Percentiles rank a stretch among this genome's conserved stretches.
Evolutionary conservation across 2,888 invertebrate genomes (phyloP).

Genomic region (Hypselothyrea guttata): DNA sequence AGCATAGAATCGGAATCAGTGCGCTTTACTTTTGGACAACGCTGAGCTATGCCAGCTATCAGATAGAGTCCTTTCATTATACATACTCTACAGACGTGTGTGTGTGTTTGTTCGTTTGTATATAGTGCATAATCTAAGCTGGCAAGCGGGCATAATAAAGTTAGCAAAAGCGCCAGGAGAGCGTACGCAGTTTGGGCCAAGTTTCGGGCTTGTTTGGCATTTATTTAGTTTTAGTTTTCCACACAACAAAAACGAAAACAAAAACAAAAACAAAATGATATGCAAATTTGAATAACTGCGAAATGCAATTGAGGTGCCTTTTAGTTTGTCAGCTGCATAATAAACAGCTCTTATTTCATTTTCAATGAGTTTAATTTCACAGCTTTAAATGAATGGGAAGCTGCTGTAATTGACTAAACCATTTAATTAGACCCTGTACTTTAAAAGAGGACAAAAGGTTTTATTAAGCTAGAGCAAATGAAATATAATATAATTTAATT

Average conservation of each 20-base stretch:
- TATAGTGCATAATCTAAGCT: constrained; percentile 34
- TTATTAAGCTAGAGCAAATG: no score
- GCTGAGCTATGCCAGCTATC: constrained; percentile 54
- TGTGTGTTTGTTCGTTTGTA: no score
- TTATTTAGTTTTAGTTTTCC: constrained; percentile 74
- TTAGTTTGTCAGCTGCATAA: constrained; percentile 51
- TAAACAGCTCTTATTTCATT: constrained; percentile 56
- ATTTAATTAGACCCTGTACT: no score
- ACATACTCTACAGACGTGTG: constrained; percentile 8
- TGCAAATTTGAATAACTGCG: constrained; percentile 75
- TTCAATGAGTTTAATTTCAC: constrained; percentile 6
- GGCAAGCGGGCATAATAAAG: constrained; percentile 64
- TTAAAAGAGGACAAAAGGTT: no score
- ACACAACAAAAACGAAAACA: constrained; percentile 14
- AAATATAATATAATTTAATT: no score
- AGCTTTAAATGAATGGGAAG: constrained; percentile 6
- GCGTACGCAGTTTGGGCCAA: constrained; percentile 34
- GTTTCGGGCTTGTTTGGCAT: constrained; percentile 73
- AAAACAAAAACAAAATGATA: constrained; percentile 52
- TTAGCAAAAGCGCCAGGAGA: constrained; percentile 36
- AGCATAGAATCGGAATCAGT: constrained; percentile 77
- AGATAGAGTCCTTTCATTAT: constrained; percentile 61
- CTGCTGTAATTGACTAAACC: no score
- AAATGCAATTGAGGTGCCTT: constrained; percentile 77
- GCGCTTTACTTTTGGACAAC: constrained; percentile 67